These are phyloP conservation scores for Drosophila athabasca DNA, from an alignment of 1,140 invertebrate species.

Conservation along the genomic window DNA sequence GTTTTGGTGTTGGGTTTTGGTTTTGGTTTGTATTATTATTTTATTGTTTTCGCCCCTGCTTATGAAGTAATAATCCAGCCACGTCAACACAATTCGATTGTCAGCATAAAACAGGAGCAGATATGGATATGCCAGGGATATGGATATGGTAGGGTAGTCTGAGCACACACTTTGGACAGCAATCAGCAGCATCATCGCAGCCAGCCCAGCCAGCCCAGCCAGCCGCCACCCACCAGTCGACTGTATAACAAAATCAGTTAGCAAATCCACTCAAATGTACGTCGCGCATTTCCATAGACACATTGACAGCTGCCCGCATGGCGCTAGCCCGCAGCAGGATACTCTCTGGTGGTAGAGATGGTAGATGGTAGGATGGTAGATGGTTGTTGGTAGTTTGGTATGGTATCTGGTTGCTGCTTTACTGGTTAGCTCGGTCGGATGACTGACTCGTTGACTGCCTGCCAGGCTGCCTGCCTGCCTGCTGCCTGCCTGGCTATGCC, in stretches of 20 bases:
- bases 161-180: constrained; percentile 28
- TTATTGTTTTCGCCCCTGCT: constrained; percentile 71
- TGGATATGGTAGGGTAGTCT: no score
- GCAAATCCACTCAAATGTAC: constrained; percentile 80
- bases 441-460: constrained; percentile 28
- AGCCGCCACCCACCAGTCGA: constrained; percentile 31
- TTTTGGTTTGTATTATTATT: constrained; percentile 34
- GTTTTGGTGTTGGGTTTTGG: neutral
- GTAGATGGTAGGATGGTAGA: neutral
- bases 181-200: constrained; percentile 54
- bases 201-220: constrained; percentile 13
- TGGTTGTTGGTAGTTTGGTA: no score
- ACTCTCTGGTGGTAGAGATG: constrained; percentile 13
- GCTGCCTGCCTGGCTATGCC: constrained; percentile 18
- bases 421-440: constrained; percentile 17
- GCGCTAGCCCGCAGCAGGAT: constrained; percentile 29
- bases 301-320: constrained; percentile 79
- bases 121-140: neutral
- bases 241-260: constrained; percentile 78
- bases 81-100: constrained; percentile 81
- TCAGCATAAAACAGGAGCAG: constrained; percentile 61
- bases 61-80: constrained; percentile 82
- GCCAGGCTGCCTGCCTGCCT: constrained; percentile 22
- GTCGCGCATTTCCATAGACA: constrained; percentile 77
- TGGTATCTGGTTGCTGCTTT: constrained; percentile 4